phyloP scores from a whole-genome alignment of 2,888 invertebrate genomes.

The Pharmacophagus antenor region DNA sequence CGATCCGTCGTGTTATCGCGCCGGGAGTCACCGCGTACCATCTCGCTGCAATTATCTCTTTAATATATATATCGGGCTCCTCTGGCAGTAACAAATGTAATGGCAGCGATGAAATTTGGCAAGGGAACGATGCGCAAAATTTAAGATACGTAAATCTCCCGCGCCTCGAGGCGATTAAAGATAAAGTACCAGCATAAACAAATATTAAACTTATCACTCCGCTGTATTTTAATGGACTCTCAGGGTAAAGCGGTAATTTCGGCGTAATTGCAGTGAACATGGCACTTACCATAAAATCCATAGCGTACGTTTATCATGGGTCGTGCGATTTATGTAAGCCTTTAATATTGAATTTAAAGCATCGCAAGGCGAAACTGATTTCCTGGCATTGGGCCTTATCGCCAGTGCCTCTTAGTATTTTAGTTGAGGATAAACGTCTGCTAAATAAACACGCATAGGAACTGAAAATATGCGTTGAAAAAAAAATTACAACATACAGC shows the following conservation, averaged over 20 bases:
- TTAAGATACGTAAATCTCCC: slow-evolving; percentile 23
- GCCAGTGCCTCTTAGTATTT: slow-evolving; percentile 10
- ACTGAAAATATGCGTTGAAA: too few species aligned
- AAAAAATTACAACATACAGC: too few species aligned
- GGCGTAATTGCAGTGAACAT: slow-evolving; percentile 19
- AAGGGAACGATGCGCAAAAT: slow-evolving; percentile 11
- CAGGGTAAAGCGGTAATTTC: slow-evolving; percentile 26
- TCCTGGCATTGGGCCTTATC: slow-evolving; percentile 13
- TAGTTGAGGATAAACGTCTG: slow-evolving; percentile 8
- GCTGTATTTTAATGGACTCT: slow-evolving; percentile 26
- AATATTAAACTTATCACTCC: slow-evolving; percentile 23
- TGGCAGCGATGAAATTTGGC: slow-evolving; percentile 19
- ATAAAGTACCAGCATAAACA: slow-evolving; percentile 17
- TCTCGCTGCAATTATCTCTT: slow-evolving; percentile 50
- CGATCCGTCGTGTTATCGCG: slow-evolving; percentile 39
- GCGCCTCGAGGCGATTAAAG: slow-evolving; percentile 22
- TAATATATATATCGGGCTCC: slow-evolving; percentile 16
- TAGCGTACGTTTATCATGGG: slow-evolving; percentile 23
- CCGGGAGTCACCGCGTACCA: slow-evolving; percentile 45
- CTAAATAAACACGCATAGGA: slow-evolving; percentile 4
- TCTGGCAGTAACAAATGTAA: slow-evolving; percentile 18
- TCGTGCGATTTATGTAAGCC: slow-evolving; percentile 19
- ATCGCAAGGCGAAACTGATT: slow-evolving; percentile 12
- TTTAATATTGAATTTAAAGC: slow-evolving; percentile 25
- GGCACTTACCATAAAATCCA: slow-evolving; percentile 31